Evolutionary conservation across 2,113 vertebrate species (phyloP), one percentile per base, ranked within the genome.

Genomic region (Panthera uncia): DNA sequence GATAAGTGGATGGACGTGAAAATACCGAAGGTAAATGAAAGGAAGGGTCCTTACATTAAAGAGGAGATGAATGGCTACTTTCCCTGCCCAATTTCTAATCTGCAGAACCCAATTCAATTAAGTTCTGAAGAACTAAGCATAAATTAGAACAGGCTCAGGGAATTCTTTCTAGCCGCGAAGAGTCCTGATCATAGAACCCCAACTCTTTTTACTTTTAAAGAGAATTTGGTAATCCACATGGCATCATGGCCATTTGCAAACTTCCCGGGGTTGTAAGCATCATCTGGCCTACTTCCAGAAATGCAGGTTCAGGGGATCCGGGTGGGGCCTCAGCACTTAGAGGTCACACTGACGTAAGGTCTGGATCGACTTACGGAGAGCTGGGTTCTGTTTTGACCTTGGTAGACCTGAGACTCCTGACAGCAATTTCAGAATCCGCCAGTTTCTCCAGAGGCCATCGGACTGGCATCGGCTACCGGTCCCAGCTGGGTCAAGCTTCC

Each of bases 131-230:
- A 79, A 29, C 14, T 68, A 36, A 71, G 19, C 15, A 5, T 73
- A 65, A 80, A 71, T 63, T 45, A 92, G 29, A 78, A 66, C 9
- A 79, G 27, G 27, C 11, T 23, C 61, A 63, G 66, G 55, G 50
- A 89, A 66, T 88, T 87, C 76, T 86, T 91, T 33, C 45, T 41
- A 41, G 55, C 74, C 61, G 69, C 11, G 1, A 85, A 85, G 73
- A 89, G n/a, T 80, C 65, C 92, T 96, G n/a, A 76, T 95, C 48
- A 45, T 12, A 61, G 78, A 94, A 29, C 19, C 23, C 41, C 12
- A 85, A 52, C n/a, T 91, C 31, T 73, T 65, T 85, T 86, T 63
- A 21, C 71, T 71, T 96, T 79, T 73, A 74, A 90, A 93, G n/a
- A 33, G 12, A 41, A 3, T 33, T 68, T 81, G 15, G 38, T 45